Base-by-base conservation (phyloP, 2,888 invertebrate species). In the Agrypnus murinus region DNA sequence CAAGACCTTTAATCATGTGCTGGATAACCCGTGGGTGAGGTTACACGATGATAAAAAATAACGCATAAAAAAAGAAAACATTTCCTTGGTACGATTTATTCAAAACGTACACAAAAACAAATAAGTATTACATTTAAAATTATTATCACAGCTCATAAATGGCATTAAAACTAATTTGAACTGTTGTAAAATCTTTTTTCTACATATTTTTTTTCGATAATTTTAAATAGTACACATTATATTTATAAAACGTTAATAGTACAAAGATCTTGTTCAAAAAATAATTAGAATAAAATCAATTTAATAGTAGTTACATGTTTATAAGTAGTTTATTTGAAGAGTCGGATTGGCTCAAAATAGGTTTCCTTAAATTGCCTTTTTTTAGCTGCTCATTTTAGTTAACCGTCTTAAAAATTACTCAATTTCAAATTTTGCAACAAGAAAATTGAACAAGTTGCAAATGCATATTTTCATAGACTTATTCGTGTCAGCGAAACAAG, bases 141-240 rank as follows among this genome's bases (percentile, higher is more conserved):
- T 67, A 67, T 63, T 71, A 71, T 71, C 71, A 71, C 71, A 71
- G 71, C 65, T 66, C 64, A 63, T 62, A 63, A 63, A 63, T 63
- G 71, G 67, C 71, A 58, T 71, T 63, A 71, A 63, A 71, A 71
- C 40, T 70, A 70, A 62, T 62, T 65, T 65, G 70, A 70, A 70
- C 62, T 70, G 70, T 62, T 25, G 25, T 25, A 25, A 57, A 57
- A 64, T 12, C 8, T 62, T 32, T n/a, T n/a, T 31, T 40, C 60
- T 65, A 63, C 31, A 69, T 40, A 48, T 43, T 25, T n/a, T n/a
- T n/a, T n/a, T 58, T 59, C 48, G 17, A 43, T 55, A 65, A 57
- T 2, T 40, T 50, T 12, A 65, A 65, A 65, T 14, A 19, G 6
- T 64, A 53, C 53, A 50, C 19, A 25, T 40, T 63, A 17, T 25